A percentile compares a stretch with the other conserved stretches of the same genome.
These are phyloP conservation scores for Danaus melanippus DNA, from an alignment of 1,140 invertebrate genomes.

Conservation along the genomic window DNA sequence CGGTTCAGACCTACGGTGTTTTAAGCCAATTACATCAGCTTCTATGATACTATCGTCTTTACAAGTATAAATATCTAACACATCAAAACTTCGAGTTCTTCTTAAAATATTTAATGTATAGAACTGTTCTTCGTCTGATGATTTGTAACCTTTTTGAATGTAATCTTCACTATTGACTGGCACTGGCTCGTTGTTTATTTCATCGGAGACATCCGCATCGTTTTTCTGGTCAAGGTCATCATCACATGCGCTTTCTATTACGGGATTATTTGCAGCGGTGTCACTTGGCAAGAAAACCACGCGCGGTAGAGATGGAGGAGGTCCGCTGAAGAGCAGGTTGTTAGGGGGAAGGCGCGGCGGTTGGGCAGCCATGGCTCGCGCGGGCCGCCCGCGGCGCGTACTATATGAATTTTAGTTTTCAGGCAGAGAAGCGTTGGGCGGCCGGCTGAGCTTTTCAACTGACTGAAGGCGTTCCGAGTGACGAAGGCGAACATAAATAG, in stretches of 20 bases:
- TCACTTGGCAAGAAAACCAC: slow-evolving; percentile 51
- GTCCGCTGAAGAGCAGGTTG: slow-evolving; percentile 53
- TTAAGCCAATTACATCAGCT: slow-evolving; percentile 19
- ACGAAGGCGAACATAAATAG: slow-evolving; percentile 68
- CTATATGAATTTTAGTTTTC: slow-evolving; percentile 43
- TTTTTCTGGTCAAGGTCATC: slow-evolving; percentile 36
- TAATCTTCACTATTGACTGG: slow-evolving; percentile 40
- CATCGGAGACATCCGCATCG: slow-evolving; percentile 42
- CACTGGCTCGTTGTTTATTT: slow-evolving; percentile 67
- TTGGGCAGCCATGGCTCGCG: slow-evolving; percentile 62
- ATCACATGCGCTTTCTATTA: slow-evolving; percentile 27
- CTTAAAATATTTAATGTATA: slow-evolving; percentile 35
- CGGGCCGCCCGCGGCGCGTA: slow-evolving; percentile 51
- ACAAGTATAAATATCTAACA: slow-evolving; percentile 46
- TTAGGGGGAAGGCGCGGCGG: slow-evolving; percentile 63
- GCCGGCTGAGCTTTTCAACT: slow-evolving; percentile 65
- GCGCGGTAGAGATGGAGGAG: slow-evolving; percentile 49
- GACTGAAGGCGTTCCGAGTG: slow-evolving; percentile 64
- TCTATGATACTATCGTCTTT: slow-evolving; percentile 32
- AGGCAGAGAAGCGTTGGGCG: slow-evolving; percentile 57
- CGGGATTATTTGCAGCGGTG: slow-evolving; percentile 18
- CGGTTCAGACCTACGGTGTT: slow-evolving; percentile 52
- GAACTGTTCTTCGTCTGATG: slow-evolving; percentile 26
- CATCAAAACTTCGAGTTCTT: slow-evolving; percentile 61
- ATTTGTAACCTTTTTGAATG: slow-evolving; percentile 33